Conservation (phyloP, 2,797 vertebrate genomes). For the Macroramphosus scolopax region DNA sequence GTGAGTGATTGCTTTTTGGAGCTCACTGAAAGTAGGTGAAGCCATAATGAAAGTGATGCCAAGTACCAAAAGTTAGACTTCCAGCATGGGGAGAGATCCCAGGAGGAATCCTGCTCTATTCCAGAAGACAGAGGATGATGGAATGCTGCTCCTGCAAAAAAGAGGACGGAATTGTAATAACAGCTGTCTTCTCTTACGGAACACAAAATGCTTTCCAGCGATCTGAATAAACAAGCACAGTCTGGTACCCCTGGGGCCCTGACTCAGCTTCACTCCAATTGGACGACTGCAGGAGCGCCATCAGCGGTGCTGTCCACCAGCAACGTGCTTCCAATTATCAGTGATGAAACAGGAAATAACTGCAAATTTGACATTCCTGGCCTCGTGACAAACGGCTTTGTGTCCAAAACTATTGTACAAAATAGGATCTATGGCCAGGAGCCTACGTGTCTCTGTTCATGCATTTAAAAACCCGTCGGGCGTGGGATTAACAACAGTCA, state of each 20-base stretch:
- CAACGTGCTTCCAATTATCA: constrained; percentile 81
- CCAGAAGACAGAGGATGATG: constrained; percentile 51
- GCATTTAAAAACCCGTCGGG: constrained; percentile 12
- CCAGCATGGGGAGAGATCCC: constrained; percentile 32
- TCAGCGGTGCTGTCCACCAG: constrained; percentile 49
- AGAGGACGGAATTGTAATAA: constrained; percentile 73
- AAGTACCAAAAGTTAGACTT: constrained; percentile 19
- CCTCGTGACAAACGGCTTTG: constrained; percentile 37
- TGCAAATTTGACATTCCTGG: constrained; percentile 74
- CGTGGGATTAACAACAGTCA: neutral
- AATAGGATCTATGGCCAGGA: constrained; percentile 20
- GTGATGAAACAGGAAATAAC: constrained; percentile 83
- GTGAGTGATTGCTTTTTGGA: constrained; percentile 18
- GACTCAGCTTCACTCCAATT: constrained; percentile 63
- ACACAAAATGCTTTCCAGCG: constrained; percentile 75
- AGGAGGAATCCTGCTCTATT: constrained; percentile 46
- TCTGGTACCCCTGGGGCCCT: constrained; percentile 65
- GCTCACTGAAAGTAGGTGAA: constrained; percentile 25
- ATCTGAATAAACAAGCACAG: constrained; percentile 79
- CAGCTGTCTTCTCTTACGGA: constrained; percentile 80
- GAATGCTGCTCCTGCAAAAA: constrained; percentile 64
- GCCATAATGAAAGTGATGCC: constrained; percentile 23
- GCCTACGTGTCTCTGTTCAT: constrained; percentile 15
- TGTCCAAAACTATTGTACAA: constrained; percentile 37
- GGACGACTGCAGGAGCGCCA: constrained; percentile 61